These are phyloP conservation scores for Spatula clypeata DNA, from an alignment of 2,797 vertebrate genomes.

Conservation along the genomic window DNA sequence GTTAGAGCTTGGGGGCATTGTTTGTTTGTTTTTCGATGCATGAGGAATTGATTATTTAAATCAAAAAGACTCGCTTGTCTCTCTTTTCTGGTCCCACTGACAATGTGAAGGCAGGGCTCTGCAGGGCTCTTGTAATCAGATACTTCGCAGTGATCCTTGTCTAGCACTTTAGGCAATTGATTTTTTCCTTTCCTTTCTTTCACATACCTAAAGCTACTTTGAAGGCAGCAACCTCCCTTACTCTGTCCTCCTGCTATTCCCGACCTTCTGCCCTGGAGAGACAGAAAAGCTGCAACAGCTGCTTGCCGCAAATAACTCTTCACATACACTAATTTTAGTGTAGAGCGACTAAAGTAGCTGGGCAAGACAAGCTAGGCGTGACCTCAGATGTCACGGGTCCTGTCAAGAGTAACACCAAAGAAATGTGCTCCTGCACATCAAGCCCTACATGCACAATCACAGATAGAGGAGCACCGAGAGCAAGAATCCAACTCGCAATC, in stretches of 20 bases:
- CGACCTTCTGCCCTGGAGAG: not conserved
- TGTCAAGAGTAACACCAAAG: constrained; percentile 19
- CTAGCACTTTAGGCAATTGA: not conserved
- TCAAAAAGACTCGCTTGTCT: constrained; percentile 13
- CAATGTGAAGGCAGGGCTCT: not conserved
- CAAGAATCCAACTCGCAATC: not conserved
- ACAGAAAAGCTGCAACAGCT: constrained; percentile 44
- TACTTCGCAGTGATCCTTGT: not conserved
- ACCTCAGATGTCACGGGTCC: constrained; percentile 15
- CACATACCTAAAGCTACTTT: constrained; percentile 35
- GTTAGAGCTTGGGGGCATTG: not conserved
- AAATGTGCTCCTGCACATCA: not conserved
- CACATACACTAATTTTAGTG: constrained; percentile 46
- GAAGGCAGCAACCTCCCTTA: not conserved
- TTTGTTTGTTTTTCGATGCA: constrained; percentile 75
- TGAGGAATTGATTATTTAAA: constrained; percentile 71
- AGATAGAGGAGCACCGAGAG: not conserved
- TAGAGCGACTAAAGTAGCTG: constrained; percentile 31
- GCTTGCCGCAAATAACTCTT: constrained; percentile 54
- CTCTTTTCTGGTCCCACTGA: not conserved
- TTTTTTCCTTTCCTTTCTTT: constrained; percentile 22
- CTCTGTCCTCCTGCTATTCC: not conserved
- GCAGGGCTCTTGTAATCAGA: not conserved
- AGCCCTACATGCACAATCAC: accelerated
- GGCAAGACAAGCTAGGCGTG: not conserved